These are phyloP conservation scores for Amazona guildingii DNA, from an alignment of 2,113 vertebrate species.

Conservation along the genomic window DNA sequence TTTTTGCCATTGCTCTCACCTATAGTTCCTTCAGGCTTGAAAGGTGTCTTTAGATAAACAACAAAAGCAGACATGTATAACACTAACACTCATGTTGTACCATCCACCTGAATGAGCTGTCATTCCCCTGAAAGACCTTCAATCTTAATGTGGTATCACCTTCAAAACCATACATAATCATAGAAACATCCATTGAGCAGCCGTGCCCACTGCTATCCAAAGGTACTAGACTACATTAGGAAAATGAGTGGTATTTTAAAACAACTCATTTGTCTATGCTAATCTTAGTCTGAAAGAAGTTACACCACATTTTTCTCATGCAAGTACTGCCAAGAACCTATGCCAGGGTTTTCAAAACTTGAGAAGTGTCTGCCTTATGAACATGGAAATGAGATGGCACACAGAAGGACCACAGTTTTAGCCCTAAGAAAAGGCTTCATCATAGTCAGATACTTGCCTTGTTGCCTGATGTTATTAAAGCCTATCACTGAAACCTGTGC, in stretches of 20 bases:
- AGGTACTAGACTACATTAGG: not conserved
- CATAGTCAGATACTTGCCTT: not conserved
- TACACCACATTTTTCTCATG: not conserved
- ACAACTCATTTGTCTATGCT: not conserved
- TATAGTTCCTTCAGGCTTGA: not conserved
- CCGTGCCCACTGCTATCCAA: not conserved
- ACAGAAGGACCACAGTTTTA: not conserved
- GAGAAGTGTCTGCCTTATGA: not conserved
- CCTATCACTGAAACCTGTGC: not conserved
- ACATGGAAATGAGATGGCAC: not conserved
- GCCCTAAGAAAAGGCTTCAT: not conserved
- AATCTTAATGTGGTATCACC: not conserved
- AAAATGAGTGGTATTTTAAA: not conserved
- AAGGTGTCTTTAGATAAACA: not conserved
- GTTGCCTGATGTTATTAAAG: not conserved
- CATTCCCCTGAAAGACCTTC: not conserved
- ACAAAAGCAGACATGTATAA: not conserved
- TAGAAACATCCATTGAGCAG: not conserved
- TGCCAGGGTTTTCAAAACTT: not conserved
- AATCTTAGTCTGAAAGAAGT: not conserved
- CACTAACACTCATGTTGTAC: not conserved
- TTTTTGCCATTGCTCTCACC: not conserved
- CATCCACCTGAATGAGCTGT: not conserved
- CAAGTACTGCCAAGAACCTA: not conserved
- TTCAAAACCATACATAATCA: not conserved